These are phyloP conservation scores for Semnopithecus entellus DNA, from an alignment of 2,113 vertebrate genomes.

Conservation along the genomic window DNA sequence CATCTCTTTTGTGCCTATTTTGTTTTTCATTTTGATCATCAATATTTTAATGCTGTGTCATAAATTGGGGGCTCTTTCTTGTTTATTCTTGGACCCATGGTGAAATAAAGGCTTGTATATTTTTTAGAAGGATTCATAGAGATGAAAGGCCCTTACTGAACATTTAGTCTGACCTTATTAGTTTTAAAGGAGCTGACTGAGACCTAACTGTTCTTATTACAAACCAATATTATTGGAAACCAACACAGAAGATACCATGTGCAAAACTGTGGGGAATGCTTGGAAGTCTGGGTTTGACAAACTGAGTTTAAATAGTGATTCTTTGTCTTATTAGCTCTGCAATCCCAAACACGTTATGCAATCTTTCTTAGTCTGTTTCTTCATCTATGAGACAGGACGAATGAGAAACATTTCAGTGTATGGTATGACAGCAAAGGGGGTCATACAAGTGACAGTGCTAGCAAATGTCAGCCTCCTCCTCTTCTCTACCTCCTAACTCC, in stretches of 20 bases:
- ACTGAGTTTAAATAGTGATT: neutral
- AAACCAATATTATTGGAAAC: neutral
- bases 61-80: neutral
- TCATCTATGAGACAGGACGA: neutral
- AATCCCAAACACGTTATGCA: neutral
- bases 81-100: neutral
- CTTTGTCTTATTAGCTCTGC: neutral
- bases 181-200: neutral
- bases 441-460: neutral
- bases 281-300: neutral
- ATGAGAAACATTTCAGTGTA: neutral
- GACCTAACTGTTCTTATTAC: neutral
- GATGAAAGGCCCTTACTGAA: neutral
- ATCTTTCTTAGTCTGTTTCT: neutral
- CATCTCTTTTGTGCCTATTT: neutral
- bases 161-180: neutral
- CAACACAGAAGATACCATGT: neutral
- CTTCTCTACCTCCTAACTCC: neutral
- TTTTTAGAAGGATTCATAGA: neutral
- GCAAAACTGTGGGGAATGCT: neutral
- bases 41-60: neutral
- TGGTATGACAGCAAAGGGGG: neutral
- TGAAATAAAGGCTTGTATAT: neutral
- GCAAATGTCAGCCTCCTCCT: neutral
- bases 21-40: neutral